phyloP scores from a whole-genome alignment of 2,888 invertebrate genomes.

The Archips crataeganus region DNA sequence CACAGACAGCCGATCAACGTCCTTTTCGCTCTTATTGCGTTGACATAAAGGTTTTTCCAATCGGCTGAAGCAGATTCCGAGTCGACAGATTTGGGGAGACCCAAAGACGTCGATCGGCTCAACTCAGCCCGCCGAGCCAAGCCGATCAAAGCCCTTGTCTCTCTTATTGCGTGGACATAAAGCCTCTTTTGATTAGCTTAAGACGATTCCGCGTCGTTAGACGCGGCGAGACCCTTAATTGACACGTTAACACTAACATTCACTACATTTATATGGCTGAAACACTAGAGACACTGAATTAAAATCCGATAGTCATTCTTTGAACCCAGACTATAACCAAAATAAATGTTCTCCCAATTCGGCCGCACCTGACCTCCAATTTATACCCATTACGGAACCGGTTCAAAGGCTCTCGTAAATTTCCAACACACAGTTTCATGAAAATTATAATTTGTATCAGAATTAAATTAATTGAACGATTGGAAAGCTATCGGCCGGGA shows the following conservation, averaged over 20 bases:
- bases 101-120: no score
- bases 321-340: not conserved
- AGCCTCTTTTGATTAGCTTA: no score
- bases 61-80: no score
- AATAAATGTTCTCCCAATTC: not conserved
- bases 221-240: no score
- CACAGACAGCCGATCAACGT: no score
- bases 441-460: conserved; percentile 27
- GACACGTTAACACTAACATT: not conserved
- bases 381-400: conserved; percentile 14
- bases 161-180: no score
- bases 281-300: not conserved
- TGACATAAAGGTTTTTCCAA: no score
- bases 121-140: no score
- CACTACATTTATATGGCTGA: not conserved
- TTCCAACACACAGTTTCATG: conserved; percentile 14
- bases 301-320: not conserved
- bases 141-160: no score
- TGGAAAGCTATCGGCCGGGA: conserved; percentile 12
- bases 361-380: conserved; percentile 1
- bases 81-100: no score
- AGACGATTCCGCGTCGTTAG: no score
- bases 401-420: conserved; percentile 19
- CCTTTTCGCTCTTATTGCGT: no score
- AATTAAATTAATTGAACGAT: conserved; percentile 25